Evolutionary conservation across 2,888 invertebrate species (phyloP).

Genomic region (Pristionchus entomophagus): DNA sequence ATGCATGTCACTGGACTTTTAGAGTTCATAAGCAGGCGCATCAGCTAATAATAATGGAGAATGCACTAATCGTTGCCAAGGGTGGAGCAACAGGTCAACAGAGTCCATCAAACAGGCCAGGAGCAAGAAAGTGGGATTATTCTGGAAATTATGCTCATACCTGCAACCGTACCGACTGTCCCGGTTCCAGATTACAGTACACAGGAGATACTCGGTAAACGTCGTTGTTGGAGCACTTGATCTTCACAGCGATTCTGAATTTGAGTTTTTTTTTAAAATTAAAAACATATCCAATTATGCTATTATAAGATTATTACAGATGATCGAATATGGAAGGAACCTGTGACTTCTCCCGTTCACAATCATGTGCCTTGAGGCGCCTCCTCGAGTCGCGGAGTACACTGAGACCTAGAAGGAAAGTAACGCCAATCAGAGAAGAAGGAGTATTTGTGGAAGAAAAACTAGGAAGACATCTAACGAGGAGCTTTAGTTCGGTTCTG

Average conservation of each 20-base stretch:
- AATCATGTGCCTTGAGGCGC: constrained; percentile 72
- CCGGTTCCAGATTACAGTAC: constrained; percentile 70
- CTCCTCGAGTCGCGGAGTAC: constrained; percentile 63
- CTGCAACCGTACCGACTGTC: constrained; percentile 68
- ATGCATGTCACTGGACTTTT: too few relatives aligned
- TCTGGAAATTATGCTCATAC: too few relatives aligned
- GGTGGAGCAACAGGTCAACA: too few relatives aligned
- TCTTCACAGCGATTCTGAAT: constrained; percentile 70
- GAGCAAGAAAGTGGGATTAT: too few relatives aligned
- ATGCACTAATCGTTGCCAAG: too few relatives aligned
- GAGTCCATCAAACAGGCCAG: too few relatives aligned
- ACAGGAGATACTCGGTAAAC: constrained; percentile 72
- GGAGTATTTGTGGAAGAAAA: neutral
- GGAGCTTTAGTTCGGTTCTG: neutral
- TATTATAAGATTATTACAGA: too few relatives aligned
- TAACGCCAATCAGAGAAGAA: neutral
- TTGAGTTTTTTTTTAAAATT: neutral
- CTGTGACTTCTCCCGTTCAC: constrained; percentile 69
- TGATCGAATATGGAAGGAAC: constrained; percentile 50
- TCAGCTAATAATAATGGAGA: too few relatives aligned
- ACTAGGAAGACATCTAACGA: too few relatives aligned
- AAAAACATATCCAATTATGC: too few relatives aligned
- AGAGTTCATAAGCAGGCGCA: too few relatives aligned
- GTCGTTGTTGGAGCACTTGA: constrained; percentile 73
- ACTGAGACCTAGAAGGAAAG: constrained; percentile 45